Percentiles rank a stretch among this genome's conserved stretches.
Evolutionary conservation across 1,140 invertebrate genomes (phyloP).

Genomic region (Drosophila teissieri): DNA sequence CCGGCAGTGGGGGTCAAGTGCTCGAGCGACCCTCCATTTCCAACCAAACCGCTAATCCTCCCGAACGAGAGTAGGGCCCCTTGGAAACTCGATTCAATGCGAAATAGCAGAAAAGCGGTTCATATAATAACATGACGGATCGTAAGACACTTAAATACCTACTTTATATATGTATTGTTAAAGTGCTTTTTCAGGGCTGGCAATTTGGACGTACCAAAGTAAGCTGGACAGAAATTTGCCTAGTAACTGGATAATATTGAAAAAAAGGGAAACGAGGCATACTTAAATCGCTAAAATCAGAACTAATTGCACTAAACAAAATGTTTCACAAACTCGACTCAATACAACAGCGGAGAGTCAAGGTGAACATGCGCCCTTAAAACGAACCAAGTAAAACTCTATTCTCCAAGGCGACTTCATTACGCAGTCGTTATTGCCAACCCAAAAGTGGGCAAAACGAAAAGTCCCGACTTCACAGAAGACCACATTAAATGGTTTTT

Average conservation of each 20-base stretch:
- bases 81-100: slow-evolving; percentile 49
- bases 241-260: no score
- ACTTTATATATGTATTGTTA: no score
- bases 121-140: slow-evolving; percentile 8
- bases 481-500: slow-evolving; percentile 72
- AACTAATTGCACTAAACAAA: no score
- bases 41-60: not conserved
- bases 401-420: not conserved
- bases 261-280: no score
- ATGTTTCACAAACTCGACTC: not conserved
- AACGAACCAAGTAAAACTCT: not conserved
- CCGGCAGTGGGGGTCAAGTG: slow-evolving; percentile 9
- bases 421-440: slow-evolving; percentile 15
- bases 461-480: slow-evolving; percentile 40
- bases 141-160: not conserved
- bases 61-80: slow-evolving; percentile 7
- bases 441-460: slow-evolving; percentile 7
- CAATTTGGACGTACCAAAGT: no score
- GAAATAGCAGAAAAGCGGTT: slow-evolving; percentile 33
- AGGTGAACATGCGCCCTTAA: not conserved
- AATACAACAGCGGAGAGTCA: not conserved
- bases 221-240: no score
- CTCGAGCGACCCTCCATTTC: slow-evolving; percentile 7
- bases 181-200: not conserved
- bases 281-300: no score